These are phyloP conservation scores for Ennomos erosarius DNA, from an alignment of 2,888 invertebrate genomes.

Conservation along the genomic window DNA sequence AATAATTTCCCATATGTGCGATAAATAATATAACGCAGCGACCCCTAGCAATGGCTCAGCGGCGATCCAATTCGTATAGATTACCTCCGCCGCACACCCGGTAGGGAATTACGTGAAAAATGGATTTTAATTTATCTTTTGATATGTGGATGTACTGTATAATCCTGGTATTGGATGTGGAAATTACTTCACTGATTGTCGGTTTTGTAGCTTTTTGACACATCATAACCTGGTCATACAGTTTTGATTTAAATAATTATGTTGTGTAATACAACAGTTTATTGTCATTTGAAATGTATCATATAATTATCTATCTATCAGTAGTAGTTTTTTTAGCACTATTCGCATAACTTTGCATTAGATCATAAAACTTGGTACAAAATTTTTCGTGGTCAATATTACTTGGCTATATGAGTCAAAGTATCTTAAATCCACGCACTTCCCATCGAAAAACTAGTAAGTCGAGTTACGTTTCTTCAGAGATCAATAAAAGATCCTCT, in stretches of 20 bases:
- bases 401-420: no score
- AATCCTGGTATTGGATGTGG: conserved; percentile 16
- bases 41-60: conserved; percentile 55
- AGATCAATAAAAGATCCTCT: conserved; percentile 36
- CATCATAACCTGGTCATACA: no score
- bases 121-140: conserved; percentile 65
- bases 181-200: conserved; percentile 22
- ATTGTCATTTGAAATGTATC: no score
- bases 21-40: conserved; percentile 49
- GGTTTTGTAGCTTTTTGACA: not conserved
- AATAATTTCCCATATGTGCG: conserved; percentile 50
- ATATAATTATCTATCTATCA: no score
- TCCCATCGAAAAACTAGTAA: not conserved
- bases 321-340: no score
- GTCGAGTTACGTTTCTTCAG: conserved; percentile 18
- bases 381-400: no score
- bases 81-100: conserved; percentile 51
- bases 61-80: conserved; percentile 63
- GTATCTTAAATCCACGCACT: no score
- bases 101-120: conserved; percentile 65
- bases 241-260: no score
- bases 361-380: no score
- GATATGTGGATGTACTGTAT: conserved; percentile 31
- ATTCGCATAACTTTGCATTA: no score
- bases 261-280: no score